Conservation (phyloP, 2,113 vertebrate genomes). For the Cisticola juncidis region DNA sequence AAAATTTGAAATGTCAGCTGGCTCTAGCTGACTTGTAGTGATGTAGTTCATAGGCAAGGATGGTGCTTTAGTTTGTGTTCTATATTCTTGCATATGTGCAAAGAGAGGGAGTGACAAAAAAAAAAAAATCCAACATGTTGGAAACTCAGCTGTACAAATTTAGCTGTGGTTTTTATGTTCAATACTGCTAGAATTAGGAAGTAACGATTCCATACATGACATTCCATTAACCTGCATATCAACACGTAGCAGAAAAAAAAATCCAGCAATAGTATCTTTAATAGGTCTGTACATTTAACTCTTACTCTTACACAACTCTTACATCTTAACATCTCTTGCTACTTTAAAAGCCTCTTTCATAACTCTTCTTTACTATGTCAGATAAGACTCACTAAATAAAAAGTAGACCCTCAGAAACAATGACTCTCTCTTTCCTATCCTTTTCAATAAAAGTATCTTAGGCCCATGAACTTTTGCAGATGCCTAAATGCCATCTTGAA, state of each 20-base stretch:
- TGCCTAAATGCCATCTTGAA: background rate
- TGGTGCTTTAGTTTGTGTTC: background rate
- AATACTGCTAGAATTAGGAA: background rate
- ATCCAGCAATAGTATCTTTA: background rate
- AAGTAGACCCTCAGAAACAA: background rate
- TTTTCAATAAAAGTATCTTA: background rate
- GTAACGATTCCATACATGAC: background rate
- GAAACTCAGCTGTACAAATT: background rate
- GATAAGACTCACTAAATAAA: background rate
- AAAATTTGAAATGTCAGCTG: background rate
- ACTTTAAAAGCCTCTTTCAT: background rate
- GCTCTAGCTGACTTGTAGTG: background rate
- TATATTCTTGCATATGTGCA: background rate
- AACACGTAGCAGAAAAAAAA: background rate
- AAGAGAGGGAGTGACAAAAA: background rate
- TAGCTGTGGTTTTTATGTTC: background rate
- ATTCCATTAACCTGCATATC: background rate
- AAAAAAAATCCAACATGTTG: background rate
- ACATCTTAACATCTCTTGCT: background rate
- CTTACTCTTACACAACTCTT: too few relatives aligned
- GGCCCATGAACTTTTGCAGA: background rate
- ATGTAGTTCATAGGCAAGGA: background rate
- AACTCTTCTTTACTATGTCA: background rate
- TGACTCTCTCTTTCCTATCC: background rate
- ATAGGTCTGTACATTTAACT: background rate